Base-by-base conservation (phyloP, 2,113 vertebrate species). In the Tenebrosternarchus preto region DNA sequence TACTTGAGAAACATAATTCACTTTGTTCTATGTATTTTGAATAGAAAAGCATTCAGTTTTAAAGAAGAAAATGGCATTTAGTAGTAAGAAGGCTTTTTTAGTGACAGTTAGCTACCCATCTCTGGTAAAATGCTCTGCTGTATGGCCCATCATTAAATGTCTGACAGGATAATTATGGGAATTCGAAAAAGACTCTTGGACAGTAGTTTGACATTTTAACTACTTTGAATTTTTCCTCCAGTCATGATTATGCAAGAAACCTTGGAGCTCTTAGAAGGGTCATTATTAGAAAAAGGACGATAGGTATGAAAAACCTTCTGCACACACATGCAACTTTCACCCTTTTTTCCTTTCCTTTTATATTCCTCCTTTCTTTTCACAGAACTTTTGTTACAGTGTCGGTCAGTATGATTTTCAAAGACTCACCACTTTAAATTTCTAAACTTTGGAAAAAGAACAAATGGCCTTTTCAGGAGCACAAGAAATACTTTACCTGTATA, bases 121-220 rank as follows among this genome's bases (percentile, higher is more conserved):
- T 53, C 16, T 16, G 7, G 29, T 43, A 56, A 3, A 76, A 80
- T 81, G 75, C 60, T 72, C 64, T 31, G 59, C 77, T 0, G 66
- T 76, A 82, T 78, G 82, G 85, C 85, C 83, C 60, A 84, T 88
- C 88, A 87, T 87, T 86, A 80, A 76, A 71, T 75, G 67, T 53
- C 0, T 20, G 82, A 89, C 85, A 88, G 71, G 77, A 82, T 91
- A 86, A 92, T 91, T 90, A 88, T 85, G 85, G 29, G 70, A 80
- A 86, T 82, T 78, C 66, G 66, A 87, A 77, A 77, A 55, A 81
- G 81, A 88, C 82, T 78, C 66, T 24, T 27, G 56, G 31, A 86
- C 83, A 78, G 72, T n/a, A 76, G 80, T 80, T 85, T 88, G 88
- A 88, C 86, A 88, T 89, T 89, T 89, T 84, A 89, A 84, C 82